Evolutionary conservation across 2,797 vertebrate genomes (phyloP), one percentile per base, ranked within the genome.

Genomic region (Lates japonicus): DNA sequence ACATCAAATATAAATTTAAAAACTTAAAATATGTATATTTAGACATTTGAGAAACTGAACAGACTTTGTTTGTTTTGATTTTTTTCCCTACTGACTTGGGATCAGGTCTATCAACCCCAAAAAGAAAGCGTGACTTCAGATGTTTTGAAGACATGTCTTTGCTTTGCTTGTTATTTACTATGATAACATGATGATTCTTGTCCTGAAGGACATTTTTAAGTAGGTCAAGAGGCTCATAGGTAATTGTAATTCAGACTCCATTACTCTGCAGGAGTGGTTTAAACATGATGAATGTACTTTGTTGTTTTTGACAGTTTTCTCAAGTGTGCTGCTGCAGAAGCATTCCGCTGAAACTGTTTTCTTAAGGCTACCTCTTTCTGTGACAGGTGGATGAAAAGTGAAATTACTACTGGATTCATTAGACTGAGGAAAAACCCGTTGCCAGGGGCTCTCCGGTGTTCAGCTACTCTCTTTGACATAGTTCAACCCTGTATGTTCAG

Each of bases 361-460:
- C 82, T 90, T 80, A 52, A 78, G 79, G 84, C 59, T 61, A 52
- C 61, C 39, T 73, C 80, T 75, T 76, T 78, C 39, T 84, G 48
- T 87, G 80, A 84, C 76, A 77, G 79, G 71, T 81, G 60, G n/a
- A 59, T 75, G 57, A 86, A 58, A 76, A 77, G 70, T 69, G 35
- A 74, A 80, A 70, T 65, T 69, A 74, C 61, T 66, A 37, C 51
- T 19, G 14, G 4, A 76, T 69, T 86, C 59, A 54, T 76, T 63
- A 77, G 39, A 64, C 3, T 31, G 62, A 49, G 33, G 16, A 16
- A 58, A 70, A 88, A 75, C 22, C 0, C 42, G 58, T 59, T 79
- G 72, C 70, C 77, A 17, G 39, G 29, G 67, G 66, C 71, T 42
- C 16, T 61, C 42, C 76, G 49, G 54, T 64, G 33, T 76, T 42